These are phyloP conservation scores for Apteryx mantelli DNA, from an alignment of 2,113 vertebrate species.

Conservation along the genomic window DNA sequence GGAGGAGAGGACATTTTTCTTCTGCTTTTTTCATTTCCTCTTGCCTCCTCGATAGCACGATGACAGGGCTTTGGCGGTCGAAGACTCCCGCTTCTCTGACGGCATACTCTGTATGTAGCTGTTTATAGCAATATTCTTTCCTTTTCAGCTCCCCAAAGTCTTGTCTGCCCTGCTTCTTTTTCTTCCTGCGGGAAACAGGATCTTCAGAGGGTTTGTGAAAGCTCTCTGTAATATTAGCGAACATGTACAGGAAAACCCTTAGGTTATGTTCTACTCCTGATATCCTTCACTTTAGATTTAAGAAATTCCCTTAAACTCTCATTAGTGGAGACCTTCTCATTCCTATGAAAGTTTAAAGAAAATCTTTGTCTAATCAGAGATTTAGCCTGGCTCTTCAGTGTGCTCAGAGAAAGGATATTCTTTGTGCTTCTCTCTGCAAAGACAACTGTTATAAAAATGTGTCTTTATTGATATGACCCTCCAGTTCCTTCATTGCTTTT, in stretches of 20 bases:
- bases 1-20: not conserved
- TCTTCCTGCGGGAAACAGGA: slow-evolving; percentile 69
- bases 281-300: slow-evolving; percentile 82
- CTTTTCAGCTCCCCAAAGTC: slow-evolving; percentile 50
- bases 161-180: slow-evolving; percentile 55
- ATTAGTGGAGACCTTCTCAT: slow-evolving; percentile 78
- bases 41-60: not conserved
- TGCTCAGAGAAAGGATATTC: slow-evolving; percentile 24
- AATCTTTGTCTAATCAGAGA: slow-evolving; percentile 75
- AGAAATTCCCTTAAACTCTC: slow-evolving; percentile 83
- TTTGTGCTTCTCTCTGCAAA: slow-evolving; percentile 12
- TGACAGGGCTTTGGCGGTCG: not conserved
- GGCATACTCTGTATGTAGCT: not conserved
- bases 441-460: slow-evolving; percentile 56
- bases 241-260: slow-evolving; percentile 82
- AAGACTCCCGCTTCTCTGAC: not conserved
- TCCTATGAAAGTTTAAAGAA: slow-evolving; percentile 79
- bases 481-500: not conserved
- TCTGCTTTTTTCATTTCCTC: not conserved
- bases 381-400: slow-evolving; percentile 61
- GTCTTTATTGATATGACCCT: slow-evolving; percentile 53
- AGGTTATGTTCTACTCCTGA: slow-evolving; percentile 81
- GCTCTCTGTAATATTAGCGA: slow-evolving; percentile 82
- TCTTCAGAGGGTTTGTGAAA: slow-evolving; percentile 77
- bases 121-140: slow-evolving; percentile 70